A percentile compares a stretch with the other conserved stretches of the same genome.
Evolutionary conservation across 2,113 vertebrate species (phyloP).

Genomic region (Grammatotria lemairii): DNA sequence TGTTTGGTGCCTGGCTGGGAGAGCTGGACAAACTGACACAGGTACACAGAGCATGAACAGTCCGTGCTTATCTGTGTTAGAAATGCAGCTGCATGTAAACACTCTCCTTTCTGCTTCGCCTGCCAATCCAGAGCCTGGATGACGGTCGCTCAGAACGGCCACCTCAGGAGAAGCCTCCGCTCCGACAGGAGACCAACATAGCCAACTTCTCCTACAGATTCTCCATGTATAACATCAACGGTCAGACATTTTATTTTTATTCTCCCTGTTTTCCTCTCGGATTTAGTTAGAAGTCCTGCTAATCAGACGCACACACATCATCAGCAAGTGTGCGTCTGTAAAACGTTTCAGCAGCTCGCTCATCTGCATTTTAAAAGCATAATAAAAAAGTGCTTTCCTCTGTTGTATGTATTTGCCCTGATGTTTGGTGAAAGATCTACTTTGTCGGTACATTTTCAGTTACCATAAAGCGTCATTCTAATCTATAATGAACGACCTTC

Average conservation of each 20-base stretch:
- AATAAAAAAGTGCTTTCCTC: not conserved
- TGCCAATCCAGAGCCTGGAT: constrained; percentile 80
- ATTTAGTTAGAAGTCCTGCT: too few species aligned
- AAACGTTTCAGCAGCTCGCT: not conserved
- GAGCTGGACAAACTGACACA: constrained; percentile 96
- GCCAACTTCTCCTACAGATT: constrained; percentile 98
- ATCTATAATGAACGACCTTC: not conserved
- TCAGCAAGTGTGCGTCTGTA: not conserved
- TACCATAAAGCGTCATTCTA: not conserved
- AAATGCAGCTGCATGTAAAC: not conserved
- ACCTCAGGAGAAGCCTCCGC: constrained; percentile 83
- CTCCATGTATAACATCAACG: constrained; percentile 98
- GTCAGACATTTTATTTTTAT: constrained; percentile 59
- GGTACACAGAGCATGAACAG: constrained; percentile 58
- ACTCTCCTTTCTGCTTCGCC: not conserved
- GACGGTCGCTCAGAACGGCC: constrained; percentile 76
- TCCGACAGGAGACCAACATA: constrained; percentile 92
- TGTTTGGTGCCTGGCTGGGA: constrained; percentile 97
- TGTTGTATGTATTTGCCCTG: not conserved
- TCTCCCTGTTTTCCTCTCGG: not conserved
- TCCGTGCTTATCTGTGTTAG: not conserved
- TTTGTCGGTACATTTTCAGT: not conserved
- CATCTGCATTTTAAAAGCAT: not conserved
- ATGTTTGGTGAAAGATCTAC: not conserved
- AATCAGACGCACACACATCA: not conserved